Percentiles rank a stretch among this genome's conserved stretches.
These are phyloP conservation scores for Chanos chanos DNA, from an alignment of 2,797 vertebrate genomes.

Conservation along the genomic window DNA sequence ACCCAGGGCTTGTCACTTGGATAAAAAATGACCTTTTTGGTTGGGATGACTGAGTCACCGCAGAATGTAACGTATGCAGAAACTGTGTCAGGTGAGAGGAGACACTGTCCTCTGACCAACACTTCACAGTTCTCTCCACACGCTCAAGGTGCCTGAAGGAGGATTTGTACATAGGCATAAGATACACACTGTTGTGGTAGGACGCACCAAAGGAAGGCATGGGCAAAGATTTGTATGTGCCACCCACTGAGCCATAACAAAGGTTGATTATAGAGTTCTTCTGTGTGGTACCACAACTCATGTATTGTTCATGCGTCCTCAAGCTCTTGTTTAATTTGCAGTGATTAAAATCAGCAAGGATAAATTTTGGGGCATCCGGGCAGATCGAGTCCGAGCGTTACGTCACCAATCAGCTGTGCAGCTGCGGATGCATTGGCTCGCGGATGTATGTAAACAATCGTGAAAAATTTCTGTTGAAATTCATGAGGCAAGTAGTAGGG, in stretches of 20 bases:
- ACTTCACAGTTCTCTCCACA: conserved; percentile 14
- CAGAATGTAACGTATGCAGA: conserved; percentile 11
- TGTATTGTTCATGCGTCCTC: too few relatives aligned
- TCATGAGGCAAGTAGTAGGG: too few relatives aligned
- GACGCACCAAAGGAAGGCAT: conserved; percentile 15
- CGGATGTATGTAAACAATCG: too few relatives aligned
- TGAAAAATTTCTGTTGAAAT: too few relatives aligned
- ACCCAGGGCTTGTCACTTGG: conserved; percentile 12
- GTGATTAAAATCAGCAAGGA: too few relatives aligned
- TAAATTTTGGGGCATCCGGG: conserved; percentile 1
- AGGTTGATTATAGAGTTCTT: background rate
- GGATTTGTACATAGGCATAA: conserved; percentile 23
- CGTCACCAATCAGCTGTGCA: conserved; percentile 6
- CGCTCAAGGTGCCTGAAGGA: conserved; percentile 4
- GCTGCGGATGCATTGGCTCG: background rate
- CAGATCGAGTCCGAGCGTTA: background rate
- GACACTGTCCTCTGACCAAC: conserved; percentile 15
- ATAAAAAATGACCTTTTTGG: background rate
- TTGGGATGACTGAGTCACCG: conserved; percentile 15
- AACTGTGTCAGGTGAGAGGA: conserved; percentile 13
- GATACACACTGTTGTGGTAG: conserved; percentile 18
- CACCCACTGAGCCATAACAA: background rate
- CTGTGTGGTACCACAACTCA: too few relatives aligned
- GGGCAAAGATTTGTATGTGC: background rate
- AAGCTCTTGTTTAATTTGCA: too few relatives aligned